Evolutionary conservation across 2,113 vertebrate genomes (phyloP), one percentile per base, ranked within the genome.

Genomic region (Aix galericulata): DNA sequence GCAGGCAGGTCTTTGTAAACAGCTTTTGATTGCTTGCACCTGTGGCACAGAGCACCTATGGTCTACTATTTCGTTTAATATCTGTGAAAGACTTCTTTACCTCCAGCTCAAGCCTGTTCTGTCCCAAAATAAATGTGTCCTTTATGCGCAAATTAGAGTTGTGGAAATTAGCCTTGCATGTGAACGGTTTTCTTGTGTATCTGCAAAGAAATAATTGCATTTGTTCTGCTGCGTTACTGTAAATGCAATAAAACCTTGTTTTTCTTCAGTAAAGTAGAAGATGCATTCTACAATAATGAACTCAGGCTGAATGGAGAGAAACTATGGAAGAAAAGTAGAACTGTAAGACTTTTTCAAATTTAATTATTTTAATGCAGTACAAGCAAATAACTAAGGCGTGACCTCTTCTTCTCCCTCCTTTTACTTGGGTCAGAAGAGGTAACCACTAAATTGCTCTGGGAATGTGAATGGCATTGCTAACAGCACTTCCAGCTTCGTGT

Each of bases 241-340:
- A 69, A 96, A 82, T 94, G 64, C 71, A 91, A 78, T 95, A 91
- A 97, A 95, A 71, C 58, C 42, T 96, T 94, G 69, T 94, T 96
- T 90, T 94, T n/a, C 91, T 86, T 91, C 95, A 99, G 99, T 97
- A 99, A 99, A 98, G 97, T 99, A 89, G 99, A 99, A 96, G 99
- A 99, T 91, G 98, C 98, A 25, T 99, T 99, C 98, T 99, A 99
- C 95, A 97, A 97, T 91, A 98, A 97, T 96, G 98, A 98, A 79
- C 98, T 99, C 94, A 97, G 99, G 93, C 98, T 99, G 86, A 99
- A 99, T 29, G 99, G 99, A 95, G 98, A 99, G 87, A 99, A 98
- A 66, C 97, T 99, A 3, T 98, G 99, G 96, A 99, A 99, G 98
- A 99, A 99, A 97, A 99, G 99, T 96, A 99, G 99, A 99, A 96